phyloP scores from a whole-genome alignment of 1,140 invertebrate species.

The Trigoniulus corallinus region DNA sequence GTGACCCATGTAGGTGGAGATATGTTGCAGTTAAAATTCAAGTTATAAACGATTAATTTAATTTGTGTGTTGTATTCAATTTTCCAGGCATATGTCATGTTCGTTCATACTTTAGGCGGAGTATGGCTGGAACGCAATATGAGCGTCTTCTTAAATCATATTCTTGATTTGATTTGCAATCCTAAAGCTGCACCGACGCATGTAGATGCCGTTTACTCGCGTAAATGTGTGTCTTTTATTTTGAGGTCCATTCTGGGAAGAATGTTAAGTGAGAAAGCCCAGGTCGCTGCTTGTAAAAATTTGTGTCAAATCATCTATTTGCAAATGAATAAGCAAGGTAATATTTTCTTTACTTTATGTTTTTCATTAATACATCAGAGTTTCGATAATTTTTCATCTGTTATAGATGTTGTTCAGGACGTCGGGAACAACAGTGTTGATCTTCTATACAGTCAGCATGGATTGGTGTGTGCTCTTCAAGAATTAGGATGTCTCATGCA shows the following conservation, averaged over 20 bases:
- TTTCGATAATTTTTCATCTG: neutral
- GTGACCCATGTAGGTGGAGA: slow-evolving; percentile 65
- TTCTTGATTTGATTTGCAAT: slow-evolving; percentile 51
- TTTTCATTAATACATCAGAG: neutral
- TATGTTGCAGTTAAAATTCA: neutral
- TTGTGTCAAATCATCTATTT: slow-evolving; percentile 79
- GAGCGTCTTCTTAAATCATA: slow-evolving; percentile 62
- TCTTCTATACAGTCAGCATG: slow-evolving; percentile 80
- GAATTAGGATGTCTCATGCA: slow-evolving; percentile 59
- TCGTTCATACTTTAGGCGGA: slow-evolving; percentile 78
- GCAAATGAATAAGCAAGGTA: slow-evolving; percentile 62
- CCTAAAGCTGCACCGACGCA: slow-evolving; percentile 86
- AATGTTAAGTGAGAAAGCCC: slow-evolving; percentile 90
- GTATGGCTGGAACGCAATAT: slow-evolving; percentile 89
- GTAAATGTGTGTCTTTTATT: slow-evolving; percentile 95
- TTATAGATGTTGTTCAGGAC: slow-evolving; percentile 7
- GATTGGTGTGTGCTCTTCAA: slow-evolving; percentile 82
- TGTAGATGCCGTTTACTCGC: slow-evolving; percentile 91
- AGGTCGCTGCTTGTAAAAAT: slow-evolving; percentile 86
- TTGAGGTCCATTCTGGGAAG: slow-evolving; percentile 76
- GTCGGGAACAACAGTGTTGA: slow-evolving; percentile 12
- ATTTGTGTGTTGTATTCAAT: slow-evolving; percentile 14
- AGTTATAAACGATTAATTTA: neutral
- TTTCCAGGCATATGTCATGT: slow-evolving; percentile 75
- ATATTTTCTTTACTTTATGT: neutral